Base-by-base conservation (phyloP, 2,888 invertebrate genomes). In the Isotomurus palustris region DNA sequence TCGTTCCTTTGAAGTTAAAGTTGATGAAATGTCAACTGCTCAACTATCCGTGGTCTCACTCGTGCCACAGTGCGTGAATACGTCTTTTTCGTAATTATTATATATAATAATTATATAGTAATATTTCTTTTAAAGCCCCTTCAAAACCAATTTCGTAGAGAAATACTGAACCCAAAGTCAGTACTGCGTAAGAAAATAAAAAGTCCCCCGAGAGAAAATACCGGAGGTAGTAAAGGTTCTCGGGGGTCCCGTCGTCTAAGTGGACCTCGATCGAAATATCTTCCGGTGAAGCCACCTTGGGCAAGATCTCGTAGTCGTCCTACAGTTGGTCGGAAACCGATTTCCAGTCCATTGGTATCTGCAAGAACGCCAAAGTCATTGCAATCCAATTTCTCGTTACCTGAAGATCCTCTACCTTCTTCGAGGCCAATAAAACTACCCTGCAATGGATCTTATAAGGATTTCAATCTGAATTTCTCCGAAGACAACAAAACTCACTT, bases 151-250 rank as follows among this genome's bases (percentile, higher is more conserved):
- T n/a, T n/a, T n/a, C n/a, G n/a, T n/a, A 65, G 66, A 10, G 63
- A 61, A 41, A 21, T 49, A 2, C 41, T 64, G 2, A 44, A 45
- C 21, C 5, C 55, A 17, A 68, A 58, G 55, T 68, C 67, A 1
- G 65, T 69, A 4, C 43, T 69, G 14, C 48, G 67, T 12, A 69
- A 68, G 48, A 61, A 56, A 43, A 52, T 69, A 8, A 66, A 62
- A 43, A 66, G 69, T 43, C 69, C 69, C 2, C 62, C 62, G 2
- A 27, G 54, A 2, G 51, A 54, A 53, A n/a, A 45, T 1, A 10
- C 25, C 4, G 19, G 22, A 10, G 22, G 22, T 3, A 22, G 10
- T 40, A 40, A 40, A 40, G 5, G 5, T 24, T 12, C 6, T 22
- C 43, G 6, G 6, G 5, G n/a, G n/a, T n/a, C n/a, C n/a, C n/a